Evolutionary conservation across 92 coral and sea anemone species (phyloP).

Genomic region (Virgularia gustaviana): DNA sequence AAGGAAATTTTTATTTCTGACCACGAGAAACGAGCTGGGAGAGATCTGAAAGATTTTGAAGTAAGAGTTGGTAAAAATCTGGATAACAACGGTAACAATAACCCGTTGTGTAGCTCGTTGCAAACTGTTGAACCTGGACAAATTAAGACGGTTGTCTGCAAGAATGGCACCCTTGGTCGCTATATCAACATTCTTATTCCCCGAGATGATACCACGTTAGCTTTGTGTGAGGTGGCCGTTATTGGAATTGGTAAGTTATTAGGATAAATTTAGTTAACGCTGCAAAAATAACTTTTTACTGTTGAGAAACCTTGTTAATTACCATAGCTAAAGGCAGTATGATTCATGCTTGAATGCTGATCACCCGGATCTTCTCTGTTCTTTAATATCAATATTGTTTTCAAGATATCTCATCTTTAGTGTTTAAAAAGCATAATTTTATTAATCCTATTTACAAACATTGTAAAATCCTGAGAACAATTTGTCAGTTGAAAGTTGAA

Average conservation of each 20-base stretch:
- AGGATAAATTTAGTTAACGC: too few species aligned
- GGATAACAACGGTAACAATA: slow-evolving; percentile 68
- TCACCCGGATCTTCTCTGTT: too few species aligned
- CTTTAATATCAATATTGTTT: too few species aligned
- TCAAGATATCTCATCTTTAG: too few species aligned
- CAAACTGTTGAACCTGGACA: slow-evolving; percentile 71
- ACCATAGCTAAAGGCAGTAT: too few species aligned
- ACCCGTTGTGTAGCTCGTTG: slow-evolving; percentile 60
- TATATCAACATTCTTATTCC: slow-evolving; percentile 70
- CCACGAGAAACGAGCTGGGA: slow-evolving; percentile 54
- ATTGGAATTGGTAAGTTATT: slow-evolving; percentile 84
- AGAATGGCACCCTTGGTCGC: slow-evolving; percentile 63
- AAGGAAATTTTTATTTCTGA: slow-evolving; percentile 74
- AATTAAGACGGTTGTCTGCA: slow-evolving; percentile 69
- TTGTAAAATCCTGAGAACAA: too few species aligned
- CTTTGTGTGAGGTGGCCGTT: slow-evolving; percentile 87
- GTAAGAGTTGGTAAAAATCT: slow-evolving; percentile 79
- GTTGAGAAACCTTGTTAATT: too few species aligned
- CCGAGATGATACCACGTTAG: slow-evolving; percentile 51
- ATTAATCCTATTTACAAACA: too few species aligned
- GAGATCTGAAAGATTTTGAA: slow-evolving; percentile 67
- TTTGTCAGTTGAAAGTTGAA: too few species aligned
- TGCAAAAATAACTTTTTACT: too few species aligned
- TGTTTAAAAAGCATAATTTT: too few species aligned
- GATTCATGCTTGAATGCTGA: too few species aligned